Conservation (phyloP, 2,113 vertebrate genomes). For the Zosterops lateralis region DNA sequence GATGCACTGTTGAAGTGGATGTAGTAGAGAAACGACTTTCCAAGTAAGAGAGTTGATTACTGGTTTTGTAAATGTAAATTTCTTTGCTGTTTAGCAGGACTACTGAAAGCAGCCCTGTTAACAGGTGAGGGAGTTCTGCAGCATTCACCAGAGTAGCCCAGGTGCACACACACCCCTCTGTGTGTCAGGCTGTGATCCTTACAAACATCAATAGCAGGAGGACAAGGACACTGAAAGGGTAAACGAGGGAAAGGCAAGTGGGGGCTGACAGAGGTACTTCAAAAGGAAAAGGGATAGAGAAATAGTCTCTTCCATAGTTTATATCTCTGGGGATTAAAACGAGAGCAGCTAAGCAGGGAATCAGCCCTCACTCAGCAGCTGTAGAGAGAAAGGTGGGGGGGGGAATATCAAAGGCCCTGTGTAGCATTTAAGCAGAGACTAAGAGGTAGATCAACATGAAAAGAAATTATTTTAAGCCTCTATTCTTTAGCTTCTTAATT, state of each 20-base stretch:
- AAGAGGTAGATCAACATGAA: background rate
- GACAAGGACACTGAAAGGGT: background rate
- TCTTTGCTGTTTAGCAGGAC: background rate
- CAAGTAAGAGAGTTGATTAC: background rate
- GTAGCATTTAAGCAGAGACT: background rate
- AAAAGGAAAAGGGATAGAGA: background rate
- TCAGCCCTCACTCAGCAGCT: background rate
- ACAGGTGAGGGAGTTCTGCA: background rate
- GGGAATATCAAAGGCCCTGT: background rate
- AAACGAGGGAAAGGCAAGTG: background rate
- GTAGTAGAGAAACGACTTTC: background rate
- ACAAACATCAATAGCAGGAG: background rate
- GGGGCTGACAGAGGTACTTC: background rate
- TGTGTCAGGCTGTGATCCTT: background rate
- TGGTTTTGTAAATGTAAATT: background rate
- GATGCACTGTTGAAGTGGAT: background rate
- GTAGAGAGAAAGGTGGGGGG: background rate
- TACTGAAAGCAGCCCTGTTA: background rate
- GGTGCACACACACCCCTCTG: background rate
- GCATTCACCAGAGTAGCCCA: background rate
- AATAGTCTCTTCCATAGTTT: background rate
- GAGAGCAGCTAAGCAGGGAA: background rate
- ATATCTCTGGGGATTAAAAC: background rate
- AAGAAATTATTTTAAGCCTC: conserved; percentile 20
- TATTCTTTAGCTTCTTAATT: background rate